Percentiles rank a stretch among this genome's conserved stretches.
phyloP scores from a whole-genome alignment of 2,113 vertebrate species.

The Pungitius pungitius region DNA sequence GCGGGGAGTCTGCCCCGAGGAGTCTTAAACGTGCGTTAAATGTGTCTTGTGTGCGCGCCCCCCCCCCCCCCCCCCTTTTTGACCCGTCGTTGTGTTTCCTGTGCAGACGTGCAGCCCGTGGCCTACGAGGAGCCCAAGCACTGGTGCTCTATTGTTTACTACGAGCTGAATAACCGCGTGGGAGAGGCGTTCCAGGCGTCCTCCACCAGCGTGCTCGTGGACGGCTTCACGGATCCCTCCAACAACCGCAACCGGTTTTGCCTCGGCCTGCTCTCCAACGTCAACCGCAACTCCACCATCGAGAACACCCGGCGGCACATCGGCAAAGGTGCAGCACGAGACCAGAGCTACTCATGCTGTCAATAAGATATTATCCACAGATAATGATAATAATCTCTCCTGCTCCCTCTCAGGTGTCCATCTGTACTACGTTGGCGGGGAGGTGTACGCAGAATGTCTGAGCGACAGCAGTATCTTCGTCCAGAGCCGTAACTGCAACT shows the following conservation, averaged over 20 bases:
- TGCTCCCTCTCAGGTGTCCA: slow-evolving; percentile 86
- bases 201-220: slow-evolving; percentile 95
- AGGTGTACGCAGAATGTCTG: slow-evolving; percentile 97
- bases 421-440: slow-evolving; percentile 96
- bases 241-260: slow-evolving; percentile 99
- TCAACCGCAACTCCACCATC: slow-evolving; percentile 99
- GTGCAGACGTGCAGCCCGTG: slow-evolving; percentile 94
- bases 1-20: slow-evolving; percentile 29
- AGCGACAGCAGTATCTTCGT: slow-evolving; percentile 99
- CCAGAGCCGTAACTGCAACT: slow-evolving; percentile 99
- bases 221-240: slow-evolving; percentile 98
- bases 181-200: slow-evolving; percentile 97
- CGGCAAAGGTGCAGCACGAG: slow-evolving; percentile 87
- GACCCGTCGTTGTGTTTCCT: slow-evolving; percentile 65
- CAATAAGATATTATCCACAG: slow-evolving; percentile 17
- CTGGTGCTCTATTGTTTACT: slow-evolving; percentile 99
- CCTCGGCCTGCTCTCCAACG: slow-evolving; percentile 96
- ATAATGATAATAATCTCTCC: slow-evolving; percentile 34
- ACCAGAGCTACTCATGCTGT: slow-evolving; percentile 50
- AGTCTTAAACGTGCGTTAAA: slow-evolving; percentile 31
- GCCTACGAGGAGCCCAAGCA: slow-evolving; percentile 97
- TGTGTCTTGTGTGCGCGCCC: slow-evolving; percentile 23
- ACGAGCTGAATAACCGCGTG: slow-evolving; percentile 97
- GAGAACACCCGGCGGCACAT: slow-evolving; percentile 98
- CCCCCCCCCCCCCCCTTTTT: too few species aligned